Evolutionary conservation across 2,797 vertebrate species (phyloP).

Genomic region (Halcyon leucocephala): DNA sequence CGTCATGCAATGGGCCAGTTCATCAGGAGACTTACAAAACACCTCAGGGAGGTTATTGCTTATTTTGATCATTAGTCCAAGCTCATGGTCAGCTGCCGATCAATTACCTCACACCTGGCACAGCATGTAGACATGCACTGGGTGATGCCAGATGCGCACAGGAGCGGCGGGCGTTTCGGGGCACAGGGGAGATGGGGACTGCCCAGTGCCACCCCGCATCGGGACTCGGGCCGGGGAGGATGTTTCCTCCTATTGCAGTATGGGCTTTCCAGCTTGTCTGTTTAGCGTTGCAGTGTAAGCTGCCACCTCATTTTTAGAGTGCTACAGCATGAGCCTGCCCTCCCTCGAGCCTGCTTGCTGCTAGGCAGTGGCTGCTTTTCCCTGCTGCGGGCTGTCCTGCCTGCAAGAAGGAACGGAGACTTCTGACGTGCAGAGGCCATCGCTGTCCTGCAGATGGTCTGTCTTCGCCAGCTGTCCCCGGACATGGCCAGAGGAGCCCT

Average conservation of each 20-base stretch:
- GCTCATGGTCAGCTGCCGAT: slow-evolving; percentile 42
- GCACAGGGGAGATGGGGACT: neutral
- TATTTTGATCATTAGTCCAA: slow-evolving; percentile 10
- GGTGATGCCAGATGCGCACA: neutral
- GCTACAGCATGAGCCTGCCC: neutral
- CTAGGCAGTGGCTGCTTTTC: neutral
- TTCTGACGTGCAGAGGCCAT: neutral
- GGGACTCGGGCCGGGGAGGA: neutral
- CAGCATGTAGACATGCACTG: neutral
- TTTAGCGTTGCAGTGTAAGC: neutral
- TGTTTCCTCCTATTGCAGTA: neutral
- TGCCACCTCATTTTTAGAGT: neutral
- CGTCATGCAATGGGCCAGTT: neutral
- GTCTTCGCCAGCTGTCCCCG: neutral
- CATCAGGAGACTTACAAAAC: slow-evolving; percentile 8
- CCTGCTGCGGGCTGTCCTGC: neutral
- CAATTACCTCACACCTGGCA: slow-evolving; percentile 50
- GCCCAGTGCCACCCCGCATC: neutral
- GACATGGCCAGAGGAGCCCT: neutral
- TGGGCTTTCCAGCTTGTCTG: neutral
- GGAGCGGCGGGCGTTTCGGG: neutral
- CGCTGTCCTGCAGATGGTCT: neutral
- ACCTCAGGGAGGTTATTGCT: slow-evolving; percentile 59
- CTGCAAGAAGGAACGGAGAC: neutral
- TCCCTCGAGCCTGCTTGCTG: neutral